phyloP scores from a whole-genome alignment of 2,797 vertebrate species.

The Gymnothorax reevesii region DNA sequence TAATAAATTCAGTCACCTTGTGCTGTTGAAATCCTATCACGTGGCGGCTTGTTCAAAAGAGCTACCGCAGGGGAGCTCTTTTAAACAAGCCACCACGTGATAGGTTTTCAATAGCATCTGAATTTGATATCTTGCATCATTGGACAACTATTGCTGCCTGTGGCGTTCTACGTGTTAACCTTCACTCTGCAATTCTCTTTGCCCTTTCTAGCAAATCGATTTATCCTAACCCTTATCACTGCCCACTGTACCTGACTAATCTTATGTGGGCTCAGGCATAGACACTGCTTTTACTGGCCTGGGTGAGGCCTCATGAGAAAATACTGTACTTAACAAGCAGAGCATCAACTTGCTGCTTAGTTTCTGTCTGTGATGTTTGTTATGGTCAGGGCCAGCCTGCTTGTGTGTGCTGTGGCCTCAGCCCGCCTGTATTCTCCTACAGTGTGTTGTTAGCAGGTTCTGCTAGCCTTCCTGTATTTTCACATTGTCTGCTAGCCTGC shows the following conservation, averaged over 20 bases:
- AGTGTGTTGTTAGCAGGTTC: constrained; percentile 74
- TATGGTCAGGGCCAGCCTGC: constrained; percentile 21
- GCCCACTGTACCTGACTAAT: not conserved
- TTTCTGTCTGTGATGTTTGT: not conserved
- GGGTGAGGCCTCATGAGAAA: not conserved
- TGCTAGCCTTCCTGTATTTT: constrained; percentile 62
- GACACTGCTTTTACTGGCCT: not conserved
- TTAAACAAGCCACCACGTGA: no score
- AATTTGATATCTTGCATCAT: no score
- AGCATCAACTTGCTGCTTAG: not conserved
- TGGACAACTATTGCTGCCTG: no score
- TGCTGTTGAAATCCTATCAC: no score
- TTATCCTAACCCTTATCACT: not conserved
- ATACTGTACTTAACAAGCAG: no score
- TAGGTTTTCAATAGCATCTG: no score
- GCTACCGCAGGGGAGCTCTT: no score
- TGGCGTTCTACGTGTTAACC: no score
- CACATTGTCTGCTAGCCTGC: constrained; percentile 33
- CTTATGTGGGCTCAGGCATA: not conserved
- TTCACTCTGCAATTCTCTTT: no score
- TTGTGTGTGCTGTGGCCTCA: constrained; percentile 53
- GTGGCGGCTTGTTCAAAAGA: no score
- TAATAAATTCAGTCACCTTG: no score
- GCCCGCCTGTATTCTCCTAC: not conserved
- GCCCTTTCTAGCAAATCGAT: no score